phyloP scores from a whole-genome alignment of 2,888 invertebrate species.

The Macrosoma leucophasiata region DNA sequence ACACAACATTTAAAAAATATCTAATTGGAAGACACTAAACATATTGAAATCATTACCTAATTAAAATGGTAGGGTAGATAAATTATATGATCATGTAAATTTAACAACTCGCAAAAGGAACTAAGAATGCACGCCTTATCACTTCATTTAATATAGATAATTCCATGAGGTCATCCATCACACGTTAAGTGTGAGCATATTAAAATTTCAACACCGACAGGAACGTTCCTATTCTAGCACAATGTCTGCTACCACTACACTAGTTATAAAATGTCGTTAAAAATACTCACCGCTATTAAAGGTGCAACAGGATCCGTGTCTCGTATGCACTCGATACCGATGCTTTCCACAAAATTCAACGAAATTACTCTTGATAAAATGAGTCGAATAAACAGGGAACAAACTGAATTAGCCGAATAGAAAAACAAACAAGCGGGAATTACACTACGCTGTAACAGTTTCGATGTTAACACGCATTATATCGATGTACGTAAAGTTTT shows the following conservation, averaged over 20 bases:
- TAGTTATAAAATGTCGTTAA: constrained; percentile 29
- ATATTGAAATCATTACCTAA: constrained; percentile 12
- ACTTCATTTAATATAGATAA: constrained; percentile 18
- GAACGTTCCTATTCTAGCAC: no score
- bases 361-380: constrained; percentile 34
- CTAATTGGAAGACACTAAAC: no score
- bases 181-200: no score
- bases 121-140: constrained; percentile 18
- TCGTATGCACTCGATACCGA: constrained; percentile 52
- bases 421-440: constrained; percentile 6
- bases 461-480: constrained; percentile 7
- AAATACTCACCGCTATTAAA: constrained; percentile 63
- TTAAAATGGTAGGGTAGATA: neutral
- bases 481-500: constrained; percentile 61
- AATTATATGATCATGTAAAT: neutral
- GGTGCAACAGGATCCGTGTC: constrained; percentile 62
- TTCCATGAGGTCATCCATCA: constrained; percentile 10
- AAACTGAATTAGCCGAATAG: constrained; percentile 14
- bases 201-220: no score
- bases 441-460: constrained; percentile 7
- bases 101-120: neutral
- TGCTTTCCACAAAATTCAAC: constrained; percentile 63
- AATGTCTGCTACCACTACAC: no score
- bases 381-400: constrained; percentile 9
- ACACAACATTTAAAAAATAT: no score